Evolutionary conservation across 2,888 invertebrate species (phyloP).

Genomic region (Lumbricus terrestris): DNA sequence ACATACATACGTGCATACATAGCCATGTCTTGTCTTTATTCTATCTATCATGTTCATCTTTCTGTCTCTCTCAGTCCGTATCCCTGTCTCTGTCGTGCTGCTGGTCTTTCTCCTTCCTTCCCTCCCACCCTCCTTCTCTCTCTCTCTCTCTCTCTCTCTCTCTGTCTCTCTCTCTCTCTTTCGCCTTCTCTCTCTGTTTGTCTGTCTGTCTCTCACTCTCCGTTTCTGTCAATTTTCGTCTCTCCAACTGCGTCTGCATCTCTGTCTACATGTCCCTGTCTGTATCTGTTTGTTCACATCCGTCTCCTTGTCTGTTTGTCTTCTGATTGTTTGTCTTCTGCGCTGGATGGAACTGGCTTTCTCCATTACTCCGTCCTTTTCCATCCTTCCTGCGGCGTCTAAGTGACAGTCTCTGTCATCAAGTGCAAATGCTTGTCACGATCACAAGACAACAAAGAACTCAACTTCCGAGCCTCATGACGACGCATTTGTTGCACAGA

Average conservation of each 20-base stretch:
- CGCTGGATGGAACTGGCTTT: background rate
- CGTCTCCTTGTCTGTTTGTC: background rate
- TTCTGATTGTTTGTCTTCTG: background rate
- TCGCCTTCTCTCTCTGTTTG: too few species aligned
- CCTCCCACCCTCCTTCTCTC: too few species aligned
- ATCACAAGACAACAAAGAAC: background rate
- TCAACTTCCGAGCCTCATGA: background rate
- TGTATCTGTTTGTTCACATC: background rate
- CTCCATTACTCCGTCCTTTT: background rate
- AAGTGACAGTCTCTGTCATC: background rate
- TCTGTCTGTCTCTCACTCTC: background rate
- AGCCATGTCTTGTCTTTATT: too few species aligned
- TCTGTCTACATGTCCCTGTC: background rate
- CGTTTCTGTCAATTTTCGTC: background rate
- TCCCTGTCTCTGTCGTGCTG: too few species aligned
- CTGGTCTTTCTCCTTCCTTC: too few species aligned
- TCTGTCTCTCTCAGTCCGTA: too few species aligned
- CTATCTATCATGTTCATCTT: too few species aligned
- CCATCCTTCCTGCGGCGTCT: background rate
- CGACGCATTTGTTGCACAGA: background rate
- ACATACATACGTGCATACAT: too few species aligned
- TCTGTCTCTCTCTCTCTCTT: too few species aligned
- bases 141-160: too few species aligned
- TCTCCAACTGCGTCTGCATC: background rate
- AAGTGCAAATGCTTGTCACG: background rate